Evolutionary conservation across 2,113 vertebrate genomes (phyloP), one percentile per base, ranked within the genome.

Genomic region (Strigops habroptila): DNA sequence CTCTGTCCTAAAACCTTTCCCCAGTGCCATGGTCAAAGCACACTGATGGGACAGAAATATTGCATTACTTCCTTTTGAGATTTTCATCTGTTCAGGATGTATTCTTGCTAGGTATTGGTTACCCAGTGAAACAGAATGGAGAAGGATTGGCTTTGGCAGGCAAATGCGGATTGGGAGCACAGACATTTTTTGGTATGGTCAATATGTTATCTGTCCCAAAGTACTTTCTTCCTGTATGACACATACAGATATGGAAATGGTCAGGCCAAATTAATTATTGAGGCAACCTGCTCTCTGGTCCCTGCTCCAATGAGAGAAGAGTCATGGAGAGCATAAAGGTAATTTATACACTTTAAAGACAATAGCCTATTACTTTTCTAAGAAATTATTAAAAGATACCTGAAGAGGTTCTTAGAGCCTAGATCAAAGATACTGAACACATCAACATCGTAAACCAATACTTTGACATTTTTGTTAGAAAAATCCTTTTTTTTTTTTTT

Each of bases 121-220:
- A 91, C 12, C 5, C 78, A 64, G 37, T 19, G 41, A 49, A 69
- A 31, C 0, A 60, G 89, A 62, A 39, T 1, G 19, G 44, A 55
- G 27, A 43, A 23, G 17, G 44, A 39, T 33, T 74, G 44, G 18
- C 44, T 86, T 65, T 51, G 68, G 48, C 24, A 31, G 51, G 12
- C 18, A 60, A 21, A 49, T 9, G 5, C 33, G 43, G 31, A 18
- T 1, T 52, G 11, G 48, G 28, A 51, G 7, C 31, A 18, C 0
- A 1, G 48, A n/a, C 4, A 8, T 4, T 28, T 23, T 68, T 69
- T 73, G 71, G 64, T 37, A 43, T 0, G 37, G 49, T 21, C 53
- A 14, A 18, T 17, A 18, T 7, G 23, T 59, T 64, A 19, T 44
- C 35, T 83, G n/a, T 57, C 41, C 55, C 65, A 62, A 18, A 22